These are phyloP conservation scores for Zaprionus capensis DNA, from an alignment of 1,140 invertebrate species.

Conservation along the genomic window DNA sequence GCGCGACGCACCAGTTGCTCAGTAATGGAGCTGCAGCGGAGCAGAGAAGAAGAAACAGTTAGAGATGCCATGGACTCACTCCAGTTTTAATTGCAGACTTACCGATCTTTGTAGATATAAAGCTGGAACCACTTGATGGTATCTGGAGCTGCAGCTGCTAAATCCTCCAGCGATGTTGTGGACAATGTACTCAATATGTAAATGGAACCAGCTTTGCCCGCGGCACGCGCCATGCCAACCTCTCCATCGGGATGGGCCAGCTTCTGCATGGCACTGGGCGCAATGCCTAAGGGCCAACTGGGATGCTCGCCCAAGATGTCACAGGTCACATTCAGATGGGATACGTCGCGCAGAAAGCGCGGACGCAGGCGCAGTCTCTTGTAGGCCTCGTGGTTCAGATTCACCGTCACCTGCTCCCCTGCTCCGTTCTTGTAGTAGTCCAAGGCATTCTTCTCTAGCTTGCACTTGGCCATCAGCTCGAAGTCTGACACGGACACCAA, in stretches of 20 bases:
- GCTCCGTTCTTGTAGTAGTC: conserved; percentile 96
- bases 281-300: conserved; percentile 93
- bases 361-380: conserved; percentile 89
- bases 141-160: conserved; percentile 90
- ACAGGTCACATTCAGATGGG: conserved; percentile 87
- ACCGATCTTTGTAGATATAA: conserved; percentile 90
- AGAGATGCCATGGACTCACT: not conserved
- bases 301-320: conserved; percentile 89
- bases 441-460: conserved; percentile 88
- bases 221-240: conserved; percentile 92
- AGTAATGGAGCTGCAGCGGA: conserved; percentile 87
- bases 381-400: conserved; percentile 91
- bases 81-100: not conserved
- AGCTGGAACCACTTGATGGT: conserved; percentile 95
- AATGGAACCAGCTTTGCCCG: conserved; percentile 89
- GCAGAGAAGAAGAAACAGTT: not conserved
- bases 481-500: conserved; percentile 92
- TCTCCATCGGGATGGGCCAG: conserved; percentile 97
- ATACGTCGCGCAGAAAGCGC: conserved; percentile 91
- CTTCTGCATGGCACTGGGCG: conserved; percentile 96
- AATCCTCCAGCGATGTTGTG: conserved; percentile 94
- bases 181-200: conserved; percentile 94
- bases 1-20: conserved; percentile 90
- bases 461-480: conserved; percentile 88
- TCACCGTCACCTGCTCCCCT: conserved; percentile 91